These are phyloP conservation scores for Drosophila murphyi DNA, from an alignment of 1,140 invertebrate genomes.

Conservation along the genomic window DNA sequence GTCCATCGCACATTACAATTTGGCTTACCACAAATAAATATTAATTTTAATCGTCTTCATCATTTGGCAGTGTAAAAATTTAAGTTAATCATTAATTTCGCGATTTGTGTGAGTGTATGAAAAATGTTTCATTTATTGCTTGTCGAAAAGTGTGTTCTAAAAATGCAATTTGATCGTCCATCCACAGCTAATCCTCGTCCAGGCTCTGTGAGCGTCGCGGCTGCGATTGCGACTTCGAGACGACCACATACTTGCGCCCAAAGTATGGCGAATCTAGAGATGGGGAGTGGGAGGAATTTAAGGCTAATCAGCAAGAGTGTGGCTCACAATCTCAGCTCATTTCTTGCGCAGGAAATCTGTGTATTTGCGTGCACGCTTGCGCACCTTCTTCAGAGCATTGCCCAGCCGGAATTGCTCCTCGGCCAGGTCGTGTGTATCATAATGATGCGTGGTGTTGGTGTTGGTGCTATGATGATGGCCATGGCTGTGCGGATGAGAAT, in stretches of 20 bases:
- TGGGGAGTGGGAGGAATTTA: conserved; percentile 17
- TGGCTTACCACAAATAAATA: conserved; percentile 73
- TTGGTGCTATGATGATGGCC: conserved; percentile 41
- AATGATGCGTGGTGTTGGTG: conserved; percentile 45
- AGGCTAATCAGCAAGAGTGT: conserved; percentile 31
- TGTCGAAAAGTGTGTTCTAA: conserved; percentile 33
- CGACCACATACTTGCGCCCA: conserved; percentile 78
- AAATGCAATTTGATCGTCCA: conserved; percentile 20
- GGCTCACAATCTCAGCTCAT: conserved; percentile 39
- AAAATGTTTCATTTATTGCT: conserved; percentile 62
- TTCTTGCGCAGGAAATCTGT: conserved; percentile 83
- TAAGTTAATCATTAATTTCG: conserved; percentile 53
- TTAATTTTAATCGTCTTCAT: conserved; percentile 48
- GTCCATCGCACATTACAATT: conserved; percentile 44
- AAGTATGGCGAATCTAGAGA: conserved; percentile 80
- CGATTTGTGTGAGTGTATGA: conserved; percentile 34
- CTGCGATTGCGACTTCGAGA: conserved; percentile 57
- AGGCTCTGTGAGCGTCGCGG: conserved; percentile 69
- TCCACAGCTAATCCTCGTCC: conserved; percentile 67
- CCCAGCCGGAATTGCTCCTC: conserved; percentile 76
- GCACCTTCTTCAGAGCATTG: conserved; percentile 77
- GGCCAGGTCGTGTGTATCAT: conserved; percentile 43
- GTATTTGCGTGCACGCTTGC: conserved; percentile 83
- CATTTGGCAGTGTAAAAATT: conserved; percentile 83
- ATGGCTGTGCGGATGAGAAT: conserved; percentile 52